Percentiles rank a stretch among this genome's conserved stretches.
Evolutionary conservation across 2,113 vertebrate species (phyloP).

Genomic region (Oryzias curvinotus): DNA sequence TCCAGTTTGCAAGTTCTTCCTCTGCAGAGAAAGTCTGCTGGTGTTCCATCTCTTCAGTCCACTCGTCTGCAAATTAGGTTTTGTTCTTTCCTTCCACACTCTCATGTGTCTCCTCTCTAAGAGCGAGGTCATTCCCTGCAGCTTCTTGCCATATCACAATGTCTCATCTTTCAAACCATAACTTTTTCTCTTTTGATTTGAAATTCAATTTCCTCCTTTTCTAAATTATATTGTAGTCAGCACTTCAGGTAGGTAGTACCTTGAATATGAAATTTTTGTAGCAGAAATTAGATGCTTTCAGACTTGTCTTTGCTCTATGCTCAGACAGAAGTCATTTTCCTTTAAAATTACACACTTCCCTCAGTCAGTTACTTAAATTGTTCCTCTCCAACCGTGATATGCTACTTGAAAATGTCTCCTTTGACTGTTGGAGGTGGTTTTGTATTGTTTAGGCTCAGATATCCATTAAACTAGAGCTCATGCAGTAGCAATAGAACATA

Average conservation of each 20-base stretch:
- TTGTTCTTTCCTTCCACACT: slow-evolving; percentile 7
- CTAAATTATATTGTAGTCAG: slow-evolving; percentile 54
- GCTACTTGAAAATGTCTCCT: slow-evolving; percentile 28
- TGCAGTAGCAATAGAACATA: slow-evolving; percentile 32
- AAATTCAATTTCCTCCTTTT: slow-evolving; percentile 47
- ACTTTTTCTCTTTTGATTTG: slow-evolving; percentile 29
- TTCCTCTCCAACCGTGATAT: slow-evolving; percentile 16
- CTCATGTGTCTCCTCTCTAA: not conserved
- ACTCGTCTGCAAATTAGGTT: not conserved
- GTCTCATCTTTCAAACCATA: slow-evolving; percentile 54
- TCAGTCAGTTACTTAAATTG: slow-evolving; percentile 36
- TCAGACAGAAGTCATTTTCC: slow-evolving; percentile 7
- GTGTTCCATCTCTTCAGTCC: not conserved
- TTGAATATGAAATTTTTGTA: slow-evolving; percentile 42
- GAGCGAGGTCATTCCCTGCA: slow-evolving; percentile 8
- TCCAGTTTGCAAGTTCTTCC: not conserved
- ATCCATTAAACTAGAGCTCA: slow-evolving; percentile 30
- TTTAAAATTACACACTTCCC: slow-evolving; percentile 12
- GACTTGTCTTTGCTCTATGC: slow-evolving; percentile 23
- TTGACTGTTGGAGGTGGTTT: slow-evolving; percentile 30
- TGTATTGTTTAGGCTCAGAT: slow-evolving; percentile 36
- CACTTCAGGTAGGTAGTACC: slow-evolving; percentile 44
- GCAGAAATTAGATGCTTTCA: slow-evolving; percentile 37
- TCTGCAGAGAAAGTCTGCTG: not conserved
- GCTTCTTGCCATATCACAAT: slow-evolving; percentile 25